Evolutionary conservation across 2,113 vertebrate species (phyloP).

Genomic region (Ammodramus savannarum): DNA sequence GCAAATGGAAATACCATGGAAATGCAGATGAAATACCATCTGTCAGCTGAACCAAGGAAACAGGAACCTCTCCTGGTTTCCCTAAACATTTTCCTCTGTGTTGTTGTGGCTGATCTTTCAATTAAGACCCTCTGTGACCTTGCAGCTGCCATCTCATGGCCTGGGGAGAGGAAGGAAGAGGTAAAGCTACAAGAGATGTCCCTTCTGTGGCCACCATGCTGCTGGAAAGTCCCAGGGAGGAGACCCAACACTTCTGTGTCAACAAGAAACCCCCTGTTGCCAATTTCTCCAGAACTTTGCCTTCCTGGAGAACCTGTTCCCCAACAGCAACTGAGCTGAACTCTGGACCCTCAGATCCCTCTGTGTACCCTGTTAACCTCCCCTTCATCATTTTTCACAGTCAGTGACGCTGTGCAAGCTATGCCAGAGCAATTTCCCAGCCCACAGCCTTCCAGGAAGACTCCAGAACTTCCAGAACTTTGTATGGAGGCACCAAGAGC

Average conservation of each 20-base stretch:
- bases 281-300: background rate
- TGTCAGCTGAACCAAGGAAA: background rate
- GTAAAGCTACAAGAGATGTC: background rate
- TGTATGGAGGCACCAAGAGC: background rate
- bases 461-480: background rate
- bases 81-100: background rate
- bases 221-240: background rate
- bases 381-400: fast-evolving
- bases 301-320: background rate
- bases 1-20: background rate
- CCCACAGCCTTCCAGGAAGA: background rate
- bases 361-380: background rate
- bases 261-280: background rate
- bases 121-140: background rate
- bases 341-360: background rate
- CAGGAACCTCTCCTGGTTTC: background rate
- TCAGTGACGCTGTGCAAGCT: background rate
- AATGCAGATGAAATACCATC: background rate
- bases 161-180: background rate
- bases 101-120: background rate
- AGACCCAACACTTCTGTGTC: fast-evolving
- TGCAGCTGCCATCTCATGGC: background rate
- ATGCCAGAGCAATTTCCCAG: background rate
- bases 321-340: fast-evolving
- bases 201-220: background rate